phyloP scores from a whole-genome alignment of 2,888 invertebrate genomes.

The Sinohyriopsis cumingii region DNA sequence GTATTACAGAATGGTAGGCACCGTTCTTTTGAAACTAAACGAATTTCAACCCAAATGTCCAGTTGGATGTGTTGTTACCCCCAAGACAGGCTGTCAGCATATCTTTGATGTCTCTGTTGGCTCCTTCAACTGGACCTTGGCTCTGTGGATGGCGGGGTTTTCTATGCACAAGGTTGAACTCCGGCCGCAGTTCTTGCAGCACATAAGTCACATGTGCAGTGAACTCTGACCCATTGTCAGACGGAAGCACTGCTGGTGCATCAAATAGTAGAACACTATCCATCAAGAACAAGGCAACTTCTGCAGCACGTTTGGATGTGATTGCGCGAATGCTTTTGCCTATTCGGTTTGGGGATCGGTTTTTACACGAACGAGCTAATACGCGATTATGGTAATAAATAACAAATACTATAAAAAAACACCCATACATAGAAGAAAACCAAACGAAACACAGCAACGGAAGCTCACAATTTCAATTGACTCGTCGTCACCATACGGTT shows the following conservation, averaged over 20 bases:
- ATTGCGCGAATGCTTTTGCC: constrained; percentile 6
- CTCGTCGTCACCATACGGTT: too few species aligned
- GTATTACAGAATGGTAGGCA: constrained; percentile 16
- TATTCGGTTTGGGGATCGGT: too few species aligned
- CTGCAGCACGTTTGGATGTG: constrained; percentile 19
- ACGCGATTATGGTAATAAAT: too few species aligned
- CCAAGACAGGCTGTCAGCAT: constrained; percentile 36
- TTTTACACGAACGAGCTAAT: too few species aligned
- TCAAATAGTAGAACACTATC: constrained; percentile 24
- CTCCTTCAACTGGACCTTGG: constrained; percentile 24
- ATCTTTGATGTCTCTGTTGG: constrained; percentile 33
- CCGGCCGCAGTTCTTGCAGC: constrained; percentile 27
- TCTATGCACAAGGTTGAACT: constrained; percentile 26
- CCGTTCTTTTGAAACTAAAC: constrained; percentile 27
- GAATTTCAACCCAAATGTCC: constrained; percentile 25
- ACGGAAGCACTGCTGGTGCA: constrained; percentile 23
- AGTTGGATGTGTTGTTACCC: constrained; percentile 21
- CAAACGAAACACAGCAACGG: too few species aligned
- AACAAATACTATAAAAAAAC: too few species aligned
- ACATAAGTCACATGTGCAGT: constrained; percentile 22
- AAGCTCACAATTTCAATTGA: too few species aligned
- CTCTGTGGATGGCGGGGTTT: constrained; percentile 29
- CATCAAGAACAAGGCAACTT: constrained; percentile 22
- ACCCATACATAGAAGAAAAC: too few species aligned
- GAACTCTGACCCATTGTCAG: constrained; percentile 27